Evolutionary conservation across 2,113 vertebrate species (phyloP).

Genomic region (Malurus alboscapulatus): DNA sequence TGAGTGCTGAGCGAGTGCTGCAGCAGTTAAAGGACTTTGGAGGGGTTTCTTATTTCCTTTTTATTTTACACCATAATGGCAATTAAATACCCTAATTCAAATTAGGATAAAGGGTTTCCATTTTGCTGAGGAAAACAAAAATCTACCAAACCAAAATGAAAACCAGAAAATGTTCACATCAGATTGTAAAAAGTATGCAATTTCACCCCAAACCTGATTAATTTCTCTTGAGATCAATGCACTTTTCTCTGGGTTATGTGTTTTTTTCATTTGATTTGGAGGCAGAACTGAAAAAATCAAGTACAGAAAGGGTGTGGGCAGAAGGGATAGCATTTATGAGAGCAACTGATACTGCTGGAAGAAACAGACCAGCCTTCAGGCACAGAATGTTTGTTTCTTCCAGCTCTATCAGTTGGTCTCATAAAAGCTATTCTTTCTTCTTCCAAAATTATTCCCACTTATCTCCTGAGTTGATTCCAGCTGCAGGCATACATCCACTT

Average conservation of each 20-base stretch:
- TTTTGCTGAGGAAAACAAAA: conserved; percentile 28
- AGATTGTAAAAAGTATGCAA: neutral
- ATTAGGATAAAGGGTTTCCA: neutral
- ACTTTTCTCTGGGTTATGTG: neutral
- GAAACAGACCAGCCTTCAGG: conserved; percentile 40
- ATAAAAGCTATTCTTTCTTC: conserved; percentile 15
- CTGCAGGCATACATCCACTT: neutral
- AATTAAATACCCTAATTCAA: neutral
- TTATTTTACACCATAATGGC: neutral
- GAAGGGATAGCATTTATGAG: conserved; percentile 43
- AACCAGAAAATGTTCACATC: conserved; percentile 24
- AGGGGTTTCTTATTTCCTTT: neutral
- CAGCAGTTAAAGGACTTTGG: neutral
- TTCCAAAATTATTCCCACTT: conserved; percentile 37
- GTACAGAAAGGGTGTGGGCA: conserved; percentile 29
- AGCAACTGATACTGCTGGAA: conserved; percentile 39
- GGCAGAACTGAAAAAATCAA: conserved; percentile 46
- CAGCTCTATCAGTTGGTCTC: conserved; percentile 35
- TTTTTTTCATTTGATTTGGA: conserved; percentile 38
- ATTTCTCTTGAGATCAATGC: conserved; percentile 12
- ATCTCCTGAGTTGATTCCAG: neutral
- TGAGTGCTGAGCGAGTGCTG: neutral
- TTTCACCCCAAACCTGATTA: conserved; percentile 25
- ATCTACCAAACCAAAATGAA: neutral
- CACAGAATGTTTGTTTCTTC: conserved; percentile 46